Percentiles rank a stretch among this genome's conserved stretches.
Conservation (phyloP, 1,140 invertebrate species). For the Hypsibius dujardini region DNA sequence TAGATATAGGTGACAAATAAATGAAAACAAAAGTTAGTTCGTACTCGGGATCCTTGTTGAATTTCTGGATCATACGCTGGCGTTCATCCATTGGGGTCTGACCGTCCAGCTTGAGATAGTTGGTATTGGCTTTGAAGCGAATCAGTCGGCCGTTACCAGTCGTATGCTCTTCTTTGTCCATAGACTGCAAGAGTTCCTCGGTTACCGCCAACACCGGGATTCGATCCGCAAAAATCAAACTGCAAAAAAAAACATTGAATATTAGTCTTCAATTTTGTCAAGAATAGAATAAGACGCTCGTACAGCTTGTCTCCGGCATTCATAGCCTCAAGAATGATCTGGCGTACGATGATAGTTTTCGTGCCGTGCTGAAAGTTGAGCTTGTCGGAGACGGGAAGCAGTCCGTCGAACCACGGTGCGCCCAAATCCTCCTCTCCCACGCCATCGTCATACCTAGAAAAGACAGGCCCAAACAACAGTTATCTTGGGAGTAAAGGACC, state of each 20-base stretch:
- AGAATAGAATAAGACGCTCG: conserved; percentile 29
- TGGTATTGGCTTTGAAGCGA: neutral
- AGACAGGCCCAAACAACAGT: too few species aligned
- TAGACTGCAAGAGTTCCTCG: conserved; percentile 60
- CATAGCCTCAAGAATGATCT: conserved; percentile 65
- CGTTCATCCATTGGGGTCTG: conserved; percentile 57
- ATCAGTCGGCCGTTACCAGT: conserved; percentile 45
- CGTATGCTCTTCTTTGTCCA: conserved; percentile 46
- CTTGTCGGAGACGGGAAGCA: neutral
- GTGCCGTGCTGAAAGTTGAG: neutral
- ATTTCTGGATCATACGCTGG: conserved; percentile 55
- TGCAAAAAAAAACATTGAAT: conserved; percentile 35
- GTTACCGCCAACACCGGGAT: conserved; percentile 69
- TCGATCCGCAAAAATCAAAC: conserved; percentile 75
- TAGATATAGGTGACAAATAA: neutral
- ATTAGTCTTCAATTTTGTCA: conserved; percentile 21
- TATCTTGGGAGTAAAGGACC: too few species aligned
- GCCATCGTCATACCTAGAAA: neutral
- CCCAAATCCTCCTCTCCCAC: neutral
- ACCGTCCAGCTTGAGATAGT: conserved; percentile 50
- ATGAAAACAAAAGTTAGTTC: neutral
- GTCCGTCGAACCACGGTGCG: conserved; percentile 16
- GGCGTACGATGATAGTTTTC: conserved; percentile 24
- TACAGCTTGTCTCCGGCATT: conserved; percentile 79
- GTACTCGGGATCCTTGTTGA: conserved; percentile 47